Evolutionary conservation across 2,797 vertebrate genomes (phyloP).

Genomic region (Streptopelia turtur): DNA sequence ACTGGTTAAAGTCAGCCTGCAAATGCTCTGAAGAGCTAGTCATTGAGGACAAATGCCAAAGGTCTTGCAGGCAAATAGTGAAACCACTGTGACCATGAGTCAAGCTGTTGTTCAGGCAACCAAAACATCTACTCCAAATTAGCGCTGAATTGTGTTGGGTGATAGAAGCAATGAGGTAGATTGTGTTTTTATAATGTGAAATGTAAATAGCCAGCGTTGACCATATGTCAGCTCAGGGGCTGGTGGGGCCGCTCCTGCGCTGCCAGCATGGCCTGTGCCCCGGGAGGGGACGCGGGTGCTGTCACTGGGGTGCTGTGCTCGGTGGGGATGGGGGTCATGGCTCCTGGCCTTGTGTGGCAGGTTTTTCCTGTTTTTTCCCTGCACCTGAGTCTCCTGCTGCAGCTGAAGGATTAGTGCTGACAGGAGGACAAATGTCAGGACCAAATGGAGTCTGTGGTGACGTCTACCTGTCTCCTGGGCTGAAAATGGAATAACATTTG

Average conservation of each 20-base stretch:
- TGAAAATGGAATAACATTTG: neutral
- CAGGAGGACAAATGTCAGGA: neutral
- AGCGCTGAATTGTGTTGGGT: accelerated
- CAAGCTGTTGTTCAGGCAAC: neutral
- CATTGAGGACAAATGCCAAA: neutral
- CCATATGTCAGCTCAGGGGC: accelerated
- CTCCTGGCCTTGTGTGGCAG: accelerated
- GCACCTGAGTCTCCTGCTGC: accelerated
- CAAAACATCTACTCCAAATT: neutral
- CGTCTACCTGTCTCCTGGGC: neutral
- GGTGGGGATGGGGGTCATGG: accelerated
- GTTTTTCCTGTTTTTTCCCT: neutral
- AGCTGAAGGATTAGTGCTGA: neutral
- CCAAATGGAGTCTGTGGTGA: accelerated
- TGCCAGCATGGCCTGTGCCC: accelerated
- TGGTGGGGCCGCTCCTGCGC: accelerated
- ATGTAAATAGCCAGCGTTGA: accelerated
- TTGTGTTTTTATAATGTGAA: neutral
- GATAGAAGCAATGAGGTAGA: neutral
- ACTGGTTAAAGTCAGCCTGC: neutral
- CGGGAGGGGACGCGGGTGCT: accelerated
- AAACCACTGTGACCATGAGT: neutral
- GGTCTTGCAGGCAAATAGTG: neutral
- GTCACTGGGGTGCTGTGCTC: neutral
- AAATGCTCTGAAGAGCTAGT: neutral